Evolutionary conservation across 2,888 invertebrate species (phyloP), one percentile per base, ranked within the genome.

Genomic region (Ellobium chinense): DNA sequence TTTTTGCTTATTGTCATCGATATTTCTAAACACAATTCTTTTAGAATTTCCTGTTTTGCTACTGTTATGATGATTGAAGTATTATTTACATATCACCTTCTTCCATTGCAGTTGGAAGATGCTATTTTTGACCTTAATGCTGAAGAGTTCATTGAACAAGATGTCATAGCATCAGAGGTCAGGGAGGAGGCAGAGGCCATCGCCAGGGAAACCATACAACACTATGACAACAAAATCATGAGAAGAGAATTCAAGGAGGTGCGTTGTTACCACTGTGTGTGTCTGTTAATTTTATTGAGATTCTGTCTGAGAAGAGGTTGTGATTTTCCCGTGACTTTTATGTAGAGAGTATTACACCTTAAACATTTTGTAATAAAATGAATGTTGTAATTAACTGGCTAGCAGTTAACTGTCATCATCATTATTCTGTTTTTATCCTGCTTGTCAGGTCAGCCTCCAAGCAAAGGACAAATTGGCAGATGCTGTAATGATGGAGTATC

Each of bases 201-300:
- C 27, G 90, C 90, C 14, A 81, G 81, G 27, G 91, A 91, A 68
- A 86, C 88, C 2, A 83, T 91, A 18, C 84, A 87, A 63, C 83
- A 89, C 70, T 89, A 87, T 78, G 89, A 90, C 80, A 86, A 85
- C 39, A 91, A 90, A 78, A 85, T 89, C 36, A 86, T 86, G 72
- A 85, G 85, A 70, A 81, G 86, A 39, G 89, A 90, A 72, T 77
- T 90, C 9, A 88, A 86, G 83, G 88, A 89, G 85, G 91, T 91
- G 24, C 73, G 83, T n/a, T n/a, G n/a, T n/a, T n/a, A n/a, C n/a
- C n/a, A n/a, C n/a, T n/a, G n/a, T n/a, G n/a, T n/a, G n/a, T n/a
- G n/a, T n/a, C n/a, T n/a, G n/a, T n/a, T n/a, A n/a, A n/a, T n/a
- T n/a, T n/a, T n/a, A n/a, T n/a, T n/a, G n/a, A n/a, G n/a, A n/a